Evolutionary conservation across 37 sponge, comb jelly and placozoan species (phyloP), one percentile per base, ranked within the genome.

Genomic region (Aplysina aerophoba): DNA sequence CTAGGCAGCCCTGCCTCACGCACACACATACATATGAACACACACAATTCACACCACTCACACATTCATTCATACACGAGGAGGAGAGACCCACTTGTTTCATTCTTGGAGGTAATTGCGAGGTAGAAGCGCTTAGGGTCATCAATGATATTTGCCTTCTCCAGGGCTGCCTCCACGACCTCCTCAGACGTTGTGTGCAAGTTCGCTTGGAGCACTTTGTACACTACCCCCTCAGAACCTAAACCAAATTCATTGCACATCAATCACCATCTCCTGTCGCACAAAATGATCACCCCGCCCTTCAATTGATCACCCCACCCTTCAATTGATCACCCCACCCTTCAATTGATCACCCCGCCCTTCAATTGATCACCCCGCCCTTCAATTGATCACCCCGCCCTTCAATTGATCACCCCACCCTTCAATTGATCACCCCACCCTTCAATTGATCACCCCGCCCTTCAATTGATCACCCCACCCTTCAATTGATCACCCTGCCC

Each of bases 141-240:
- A 30, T 86, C 87, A 19, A 37, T 71, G 30, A 93, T 80, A 82
- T 89, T 81, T 28, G 85, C 82, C 44, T 78, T 86, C 24, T 86
- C 67, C 58, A 93, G 85, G 30, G 87, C 90, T 37, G 71, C 55
- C 31, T 30, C 58, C 13, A 93, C 79, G 12, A 93, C 44, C 35
- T 93, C 77, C 22, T 81, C 81, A 28, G 81, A 80, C 80, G 84
- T 93, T 5, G 90, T 93, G 61, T 11, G 58, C 15, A 31, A 8
- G 30, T 24, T 61, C 15, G 63, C 75, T 41, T 79, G 39, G 30
- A 89, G 79, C 13, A 84, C 85, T 81, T 93, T 89, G 66, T 93
- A 93, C 11, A 84, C 65, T 15, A 86, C 35, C 17, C 87, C 90
- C 83, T 61, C 64, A 50, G 20, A 12, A 80, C 36, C 78, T 31